Percentiles rank a stretch among this genome's conserved stretches.
These are phyloP conservation scores for Liparis tanakae DNA, from an alignment of 2,797 vertebrate species.

Conservation along the genomic window DNA sequence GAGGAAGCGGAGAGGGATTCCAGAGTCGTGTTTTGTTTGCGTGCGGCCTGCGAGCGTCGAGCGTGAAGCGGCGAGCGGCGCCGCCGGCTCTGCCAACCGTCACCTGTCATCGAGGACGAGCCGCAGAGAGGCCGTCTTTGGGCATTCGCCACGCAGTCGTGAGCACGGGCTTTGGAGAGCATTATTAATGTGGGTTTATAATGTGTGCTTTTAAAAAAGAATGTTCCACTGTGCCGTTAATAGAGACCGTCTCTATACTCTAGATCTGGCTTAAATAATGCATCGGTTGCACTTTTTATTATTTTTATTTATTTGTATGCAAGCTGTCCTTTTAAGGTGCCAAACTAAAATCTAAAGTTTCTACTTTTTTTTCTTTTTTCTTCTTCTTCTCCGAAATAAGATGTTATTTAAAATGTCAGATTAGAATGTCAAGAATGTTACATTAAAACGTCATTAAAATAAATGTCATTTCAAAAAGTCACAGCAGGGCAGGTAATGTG, in stretches of 20 bases:
- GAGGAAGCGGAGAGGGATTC: constrained; percentile 20
- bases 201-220: not conserved
- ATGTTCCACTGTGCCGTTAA: not conserved
- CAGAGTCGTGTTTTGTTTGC: constrained; percentile 29
- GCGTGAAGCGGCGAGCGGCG: no score
- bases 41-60: not conserved
- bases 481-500: not conserved
- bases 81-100: constrained; percentile 1
- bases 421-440: no score
- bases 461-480: not conserved
- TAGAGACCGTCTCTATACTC: not conserved
- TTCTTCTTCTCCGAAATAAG: not conserved
- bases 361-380: not conserved
- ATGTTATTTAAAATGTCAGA: no score
- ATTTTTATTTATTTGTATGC: not conserved
- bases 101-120: constrained; percentile 42
- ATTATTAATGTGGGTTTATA: not conserved
- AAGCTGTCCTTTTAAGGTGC: no score
- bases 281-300: not conserved
- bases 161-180: constrained; percentile 22
- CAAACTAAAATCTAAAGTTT: not conserved
- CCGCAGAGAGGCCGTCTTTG: constrained; percentile 41
- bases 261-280: not conserved
- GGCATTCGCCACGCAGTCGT: constrained; percentile 36
- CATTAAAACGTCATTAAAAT: no score